Evolutionary conservation across 2,888 invertebrate genomes (phyloP).

Genomic region (Tipula confusa): DNA sequence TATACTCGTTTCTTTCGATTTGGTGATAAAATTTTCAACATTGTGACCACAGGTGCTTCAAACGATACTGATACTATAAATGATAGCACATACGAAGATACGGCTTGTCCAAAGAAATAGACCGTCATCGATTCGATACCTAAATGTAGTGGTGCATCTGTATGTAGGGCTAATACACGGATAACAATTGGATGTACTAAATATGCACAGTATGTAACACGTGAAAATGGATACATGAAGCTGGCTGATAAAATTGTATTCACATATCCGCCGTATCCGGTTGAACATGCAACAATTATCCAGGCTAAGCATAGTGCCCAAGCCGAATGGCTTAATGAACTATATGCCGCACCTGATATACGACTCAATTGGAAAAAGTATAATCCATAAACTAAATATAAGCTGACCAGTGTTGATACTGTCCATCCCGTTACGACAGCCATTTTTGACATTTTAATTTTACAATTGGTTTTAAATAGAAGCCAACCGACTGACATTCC

Average conservation of each 20-base stretch:
- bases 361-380: constrained; percentile 66
- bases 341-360: constrained; percentile 69
- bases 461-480: constrained; percentile 75
- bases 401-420: constrained; percentile 60
- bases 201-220: constrained; percentile 84
- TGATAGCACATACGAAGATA: constrained; percentile 70
- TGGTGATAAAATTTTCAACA: constrained; percentile 67
- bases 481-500: constrained; percentile 83
- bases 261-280: constrained; percentile 77
- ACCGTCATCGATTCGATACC: constrained; percentile 73
- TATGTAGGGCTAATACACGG: constrained; percentile 72
- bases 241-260: constrained; percentile 69
- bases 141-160: constrained; percentile 77
- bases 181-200: constrained; percentile 79
- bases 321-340: constrained; percentile 74
- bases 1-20: constrained; percentile 51
- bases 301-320: constrained; percentile 79
- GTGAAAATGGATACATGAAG: constrained; percentile 75
- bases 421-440: constrained; percentile 68
- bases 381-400: constrained; percentile 73
- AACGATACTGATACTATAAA: constrained; percentile 76
- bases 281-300: constrained; percentile 80
- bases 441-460: constrained; percentile 67
- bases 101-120: constrained; percentile 75
- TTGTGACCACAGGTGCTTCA: constrained; percentile 79